Evolutionary conservation across 2,113 vertebrate genomes (phyloP).

Genomic region (Hippocampus guttulatus): DNA sequence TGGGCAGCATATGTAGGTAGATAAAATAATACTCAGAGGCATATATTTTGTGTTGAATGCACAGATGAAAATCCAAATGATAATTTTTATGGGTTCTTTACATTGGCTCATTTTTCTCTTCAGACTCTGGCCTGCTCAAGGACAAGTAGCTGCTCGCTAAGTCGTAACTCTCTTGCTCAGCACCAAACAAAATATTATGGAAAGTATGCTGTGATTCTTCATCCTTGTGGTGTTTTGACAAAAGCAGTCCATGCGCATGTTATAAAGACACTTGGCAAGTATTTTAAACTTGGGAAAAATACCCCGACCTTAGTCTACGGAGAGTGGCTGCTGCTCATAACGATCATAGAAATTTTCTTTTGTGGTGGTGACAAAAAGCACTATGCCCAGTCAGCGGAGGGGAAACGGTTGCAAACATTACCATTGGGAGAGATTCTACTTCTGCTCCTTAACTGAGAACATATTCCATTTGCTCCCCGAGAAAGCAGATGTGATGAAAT

Average conservation of each 20-base stretch:
- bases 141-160: no score
- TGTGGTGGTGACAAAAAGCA: not conserved
- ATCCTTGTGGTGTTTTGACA: not conserved
- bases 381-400: not conserved
- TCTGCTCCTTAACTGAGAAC: slow-evolving; percentile 8
- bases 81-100: not conserved
- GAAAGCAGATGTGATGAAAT: slow-evolving; percentile 9
- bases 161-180: no score
- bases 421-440: slow-evolving; percentile 1
- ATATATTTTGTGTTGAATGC: not conserved
- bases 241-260: not conserved
- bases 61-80: not conserved
- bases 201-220: not conserved
- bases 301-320: not conserved
- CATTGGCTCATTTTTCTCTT: not conserved
- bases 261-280: not conserved
- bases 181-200: no score
- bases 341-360: not conserved
- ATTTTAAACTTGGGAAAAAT: not conserved
- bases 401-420: not conserved
- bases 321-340: not conserved
- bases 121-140: no score
- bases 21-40: no score
- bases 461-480: not conserved
- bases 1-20: no score